Conservation (phyloP, 2,888 invertebrate genomes). For the Cerastoderma edule region DNA sequence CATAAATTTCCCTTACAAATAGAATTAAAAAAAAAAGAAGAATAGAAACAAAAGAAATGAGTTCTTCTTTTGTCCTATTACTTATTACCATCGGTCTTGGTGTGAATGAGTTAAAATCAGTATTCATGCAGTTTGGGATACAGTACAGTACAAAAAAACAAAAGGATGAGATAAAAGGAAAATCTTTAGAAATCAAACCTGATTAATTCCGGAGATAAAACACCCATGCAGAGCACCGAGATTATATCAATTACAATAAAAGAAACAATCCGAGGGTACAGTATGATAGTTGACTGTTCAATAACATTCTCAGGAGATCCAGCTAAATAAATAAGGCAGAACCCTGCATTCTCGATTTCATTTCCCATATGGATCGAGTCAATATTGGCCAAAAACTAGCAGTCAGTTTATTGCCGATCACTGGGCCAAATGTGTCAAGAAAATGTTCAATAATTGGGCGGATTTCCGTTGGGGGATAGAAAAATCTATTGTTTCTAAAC, state of each 20-base stretch:
- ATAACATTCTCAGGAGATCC: slow-evolving; percentile 14
- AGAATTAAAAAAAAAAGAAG: too few relatives aligned
- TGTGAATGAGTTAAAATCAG: too few relatives aligned
- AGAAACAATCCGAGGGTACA: not conserved
- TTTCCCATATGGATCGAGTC: slow-evolving; percentile 24
- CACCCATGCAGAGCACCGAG: not conserved
- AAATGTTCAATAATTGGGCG: slow-evolving; percentile 28
- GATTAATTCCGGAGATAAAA: slow-evolving; percentile 1
- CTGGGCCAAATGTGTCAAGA: slow-evolving; percentile 15
- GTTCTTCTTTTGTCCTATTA: too few relatives aligned
- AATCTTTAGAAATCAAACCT: slow-evolving; percentile 21
- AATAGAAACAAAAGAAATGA: too few relatives aligned
- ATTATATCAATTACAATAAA: slow-evolving; percentile 17
- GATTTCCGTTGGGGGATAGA: slow-evolving; percentile 16
- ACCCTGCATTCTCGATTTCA: slow-evolving; percentile 19
- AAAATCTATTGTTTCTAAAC: slow-evolving; percentile 19
- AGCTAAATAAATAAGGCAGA: slow-evolving; percentile 8
- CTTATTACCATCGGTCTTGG: too few relatives aligned
- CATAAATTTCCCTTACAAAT: too few relatives aligned
- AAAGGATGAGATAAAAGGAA: not conserved
- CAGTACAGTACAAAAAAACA: too few relatives aligned
- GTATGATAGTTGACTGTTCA: slow-evolving; percentile 6
- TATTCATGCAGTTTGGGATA: too few relatives aligned
- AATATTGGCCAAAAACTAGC: slow-evolving; percentile 25
- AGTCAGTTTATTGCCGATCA: slow-evolving; percentile 22